A percentile compares a stretch with the other conserved stretches of the same genome.
Conservation (phyloP, 64 coral and sea anemone species). For the Porites lutea region DNA sequence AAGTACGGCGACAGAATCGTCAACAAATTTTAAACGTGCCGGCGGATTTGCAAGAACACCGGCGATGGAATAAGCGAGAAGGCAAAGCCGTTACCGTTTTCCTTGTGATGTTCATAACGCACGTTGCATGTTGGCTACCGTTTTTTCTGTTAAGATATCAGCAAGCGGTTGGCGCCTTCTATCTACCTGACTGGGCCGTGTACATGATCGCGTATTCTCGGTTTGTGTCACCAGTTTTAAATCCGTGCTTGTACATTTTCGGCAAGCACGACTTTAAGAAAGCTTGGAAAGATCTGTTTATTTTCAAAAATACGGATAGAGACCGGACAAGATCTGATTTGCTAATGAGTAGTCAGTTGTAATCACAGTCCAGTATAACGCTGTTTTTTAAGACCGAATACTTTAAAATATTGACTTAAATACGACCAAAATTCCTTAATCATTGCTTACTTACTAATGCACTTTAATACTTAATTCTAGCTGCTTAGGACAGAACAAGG, state of each 20-base stretch:
- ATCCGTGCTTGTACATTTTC: conserved; percentile 75
- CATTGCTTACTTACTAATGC: too few relatives aligned
- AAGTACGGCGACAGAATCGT: conserved; percentile 58
- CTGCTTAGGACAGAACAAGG: too few relatives aligned
- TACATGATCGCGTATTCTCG: conserved; percentile 73
- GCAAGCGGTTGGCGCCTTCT: conserved; percentile 39
- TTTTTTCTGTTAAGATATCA: conserved; percentile 57
- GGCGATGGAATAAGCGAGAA: conserved; percentile 13
- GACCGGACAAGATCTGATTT: conserved; percentile 19
- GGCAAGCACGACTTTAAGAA: conserved; percentile 83
- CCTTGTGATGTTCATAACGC: conserved; percentile 46
- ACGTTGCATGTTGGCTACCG: conserved; percentile 61
- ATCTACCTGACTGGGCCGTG: neutral
- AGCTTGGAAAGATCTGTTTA: conserved; percentile 26
- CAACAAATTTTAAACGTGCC: conserved; percentile 39
- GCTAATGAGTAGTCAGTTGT: conserved; percentile 27
- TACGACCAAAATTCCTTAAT: too few relatives aligned
- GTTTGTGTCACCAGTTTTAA: conserved; percentile 66
- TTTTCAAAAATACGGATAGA: neutral
- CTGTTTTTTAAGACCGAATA: too few relatives aligned
- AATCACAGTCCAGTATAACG: neutral
- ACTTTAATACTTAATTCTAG: too few relatives aligned
- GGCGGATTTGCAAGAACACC: conserved; percentile 5
- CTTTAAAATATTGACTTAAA: too few relatives aligned
- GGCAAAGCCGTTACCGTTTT: conserved; percentile 60